These are phyloP conservation scores for Zaprionus kolodkinae DNA, from an alignment of 1,140 invertebrate genomes.

Conservation along the genomic window DNA sequence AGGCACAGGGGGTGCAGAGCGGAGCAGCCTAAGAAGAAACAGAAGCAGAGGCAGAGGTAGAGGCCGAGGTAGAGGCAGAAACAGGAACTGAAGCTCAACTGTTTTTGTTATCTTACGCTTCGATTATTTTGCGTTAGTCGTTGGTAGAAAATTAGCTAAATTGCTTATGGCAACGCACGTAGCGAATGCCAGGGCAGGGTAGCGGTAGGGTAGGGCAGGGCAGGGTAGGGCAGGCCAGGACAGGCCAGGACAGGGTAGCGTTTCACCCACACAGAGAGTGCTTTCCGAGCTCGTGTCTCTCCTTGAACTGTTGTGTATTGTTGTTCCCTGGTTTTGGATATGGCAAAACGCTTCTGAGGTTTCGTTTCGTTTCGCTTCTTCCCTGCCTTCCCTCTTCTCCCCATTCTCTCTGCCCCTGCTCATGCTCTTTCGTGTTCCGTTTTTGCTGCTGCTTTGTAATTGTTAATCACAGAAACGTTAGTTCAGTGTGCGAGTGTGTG, in stretches of 20 bases:
- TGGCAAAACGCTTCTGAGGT: slow-evolving; percentile 42
- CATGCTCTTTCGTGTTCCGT: slow-evolving; percentile 13
- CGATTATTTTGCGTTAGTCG: slow-evolving; percentile 69
- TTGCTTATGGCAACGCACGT: slow-evolving; percentile 81
- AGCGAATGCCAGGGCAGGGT: slow-evolving; percentile 44
- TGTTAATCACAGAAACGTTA: slow-evolving; percentile 74
- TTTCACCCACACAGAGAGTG: background rate
- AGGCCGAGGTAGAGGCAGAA: too few relatives aligned
- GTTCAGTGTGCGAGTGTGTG: slow-evolving; percentile 19
- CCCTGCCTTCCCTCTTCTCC: background rate
- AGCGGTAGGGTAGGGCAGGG: background rate
- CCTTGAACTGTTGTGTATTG: slow-evolving; percentile 15
- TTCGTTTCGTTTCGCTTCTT: slow-evolving; percentile 9
- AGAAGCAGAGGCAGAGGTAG: slow-evolving; percentile 13
- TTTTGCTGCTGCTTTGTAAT: slow-evolving; percentile 68
- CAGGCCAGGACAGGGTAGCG: background rate
- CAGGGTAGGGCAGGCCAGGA: background rate
- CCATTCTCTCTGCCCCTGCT: background rate
- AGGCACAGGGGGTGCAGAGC: background rate
- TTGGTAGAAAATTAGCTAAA: slow-evolving; percentile 77
- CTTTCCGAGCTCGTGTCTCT: background rate
- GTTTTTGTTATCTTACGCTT: slow-evolving; percentile 66
- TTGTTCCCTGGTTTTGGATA: slow-evolving; percentile 38
- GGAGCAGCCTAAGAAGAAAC: background rate
- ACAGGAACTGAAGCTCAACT: slow-evolving; percentile 17